These are phyloP conservation scores for Heliconius eleuchia DNA, from an alignment of 1,140 invertebrate species.

Conservation along the genomic window DNA sequence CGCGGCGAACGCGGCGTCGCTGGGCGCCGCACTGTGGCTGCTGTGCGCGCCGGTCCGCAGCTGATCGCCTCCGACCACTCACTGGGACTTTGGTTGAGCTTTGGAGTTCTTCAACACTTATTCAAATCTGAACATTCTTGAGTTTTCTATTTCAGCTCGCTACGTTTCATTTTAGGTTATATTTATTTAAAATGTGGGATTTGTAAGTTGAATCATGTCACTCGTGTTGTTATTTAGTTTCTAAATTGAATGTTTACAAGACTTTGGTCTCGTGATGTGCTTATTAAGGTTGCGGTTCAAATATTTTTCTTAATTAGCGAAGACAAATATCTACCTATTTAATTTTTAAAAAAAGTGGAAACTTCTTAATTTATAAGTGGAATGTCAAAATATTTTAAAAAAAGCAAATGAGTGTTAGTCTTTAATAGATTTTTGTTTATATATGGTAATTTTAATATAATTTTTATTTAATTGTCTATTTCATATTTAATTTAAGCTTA, in stretches of 20 bases:
- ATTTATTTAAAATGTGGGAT: too few species aligned
- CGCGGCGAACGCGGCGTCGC: slow-evolving; percentile 73
- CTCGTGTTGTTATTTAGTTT: background rate
- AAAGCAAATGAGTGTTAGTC: too few species aligned
- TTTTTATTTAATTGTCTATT: background rate
- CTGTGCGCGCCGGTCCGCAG: slow-evolving; percentile 63
- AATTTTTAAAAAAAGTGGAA: too few species aligned
- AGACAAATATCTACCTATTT: too few species aligned
- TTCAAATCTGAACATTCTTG: background rate
- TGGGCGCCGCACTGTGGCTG: slow-evolving; percentile 57
- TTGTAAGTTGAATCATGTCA: background rate
- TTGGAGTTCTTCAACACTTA: background rate
- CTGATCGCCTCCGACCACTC: slow-evolving; percentile 63
- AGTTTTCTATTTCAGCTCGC: too few species aligned
- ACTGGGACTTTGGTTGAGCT: slow-evolving; percentile 39
- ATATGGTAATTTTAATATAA: background rate
- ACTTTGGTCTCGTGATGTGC: too few species aligned
- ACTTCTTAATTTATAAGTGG: too few species aligned
- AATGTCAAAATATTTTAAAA: too few species aligned
- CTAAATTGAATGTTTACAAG: background rate
- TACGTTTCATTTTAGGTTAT: too few species aligned
- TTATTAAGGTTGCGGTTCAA: too few species aligned
- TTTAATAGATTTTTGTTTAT: background rate
- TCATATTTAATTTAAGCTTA: background rate
- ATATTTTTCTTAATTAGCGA: too few species aligned